A percentile compares a stretch with the other conserved stretches of the same genome.
phyloP scores from a whole-genome alignment of 2,113 vertebrate genomes.

The Ictalurus punctatus region DNA sequence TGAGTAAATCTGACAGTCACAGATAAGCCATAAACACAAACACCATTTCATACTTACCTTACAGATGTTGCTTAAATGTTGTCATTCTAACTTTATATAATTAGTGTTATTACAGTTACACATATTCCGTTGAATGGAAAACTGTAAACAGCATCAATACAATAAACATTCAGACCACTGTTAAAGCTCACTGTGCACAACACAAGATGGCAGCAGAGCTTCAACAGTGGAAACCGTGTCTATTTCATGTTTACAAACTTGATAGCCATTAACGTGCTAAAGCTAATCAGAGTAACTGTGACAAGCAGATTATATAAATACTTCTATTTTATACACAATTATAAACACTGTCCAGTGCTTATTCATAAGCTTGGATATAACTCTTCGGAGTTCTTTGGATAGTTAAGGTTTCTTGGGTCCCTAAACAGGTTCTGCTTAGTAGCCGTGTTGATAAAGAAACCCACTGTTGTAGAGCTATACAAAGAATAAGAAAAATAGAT shows the following conservation, averaged over 20 bases:
- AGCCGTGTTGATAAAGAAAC: background rate
- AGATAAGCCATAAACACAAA: background rate
- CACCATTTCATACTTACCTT: background rate
- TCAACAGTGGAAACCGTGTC: background rate
- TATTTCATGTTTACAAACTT: background rate
- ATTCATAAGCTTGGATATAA: background rate
- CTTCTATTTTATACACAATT: background rate
- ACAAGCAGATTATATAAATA: background rate
- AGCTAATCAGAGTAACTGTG: background rate
- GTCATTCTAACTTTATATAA: background rate
- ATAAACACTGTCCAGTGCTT: background rate
- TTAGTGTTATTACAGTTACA: background rate
- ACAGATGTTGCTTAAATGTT: background rate
- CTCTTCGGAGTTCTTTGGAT: background rate
- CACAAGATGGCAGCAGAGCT: constrained; percentile 75
- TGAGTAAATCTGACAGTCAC: background rate
- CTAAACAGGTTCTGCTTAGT: background rate
- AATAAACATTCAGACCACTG: background rate
- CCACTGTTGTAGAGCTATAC: background rate
- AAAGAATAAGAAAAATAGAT: background rate
- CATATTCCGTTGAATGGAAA: background rate
- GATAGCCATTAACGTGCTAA: background rate
- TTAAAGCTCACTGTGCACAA: background rate
- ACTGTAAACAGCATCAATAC: background rate
- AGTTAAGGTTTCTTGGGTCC: background rate